Evolutionary conservation across 2,888 invertebrate species (phyloP).

Genomic region (Artemia sinica): DNA sequence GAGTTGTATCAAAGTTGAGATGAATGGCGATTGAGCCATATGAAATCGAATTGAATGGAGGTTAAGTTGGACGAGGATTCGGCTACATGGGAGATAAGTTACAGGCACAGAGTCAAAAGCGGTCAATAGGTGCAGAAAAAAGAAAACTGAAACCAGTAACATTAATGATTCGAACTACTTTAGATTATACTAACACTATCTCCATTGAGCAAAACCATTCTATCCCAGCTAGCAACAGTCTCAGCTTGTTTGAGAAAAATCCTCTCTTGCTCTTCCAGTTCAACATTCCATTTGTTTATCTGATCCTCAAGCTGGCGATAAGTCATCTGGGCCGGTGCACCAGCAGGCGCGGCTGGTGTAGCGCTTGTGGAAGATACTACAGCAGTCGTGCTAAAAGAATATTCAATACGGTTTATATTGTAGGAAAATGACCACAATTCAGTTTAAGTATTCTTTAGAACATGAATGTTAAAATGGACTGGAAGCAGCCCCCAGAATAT

Average conservation of each 20-base stretch:
- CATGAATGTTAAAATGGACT: too few relatives aligned
- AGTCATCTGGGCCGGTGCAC: conserved; percentile 36
- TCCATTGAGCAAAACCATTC: conserved; percentile 69
- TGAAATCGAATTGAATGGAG: too few relatives aligned
- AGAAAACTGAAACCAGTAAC: conserved; percentile 12
- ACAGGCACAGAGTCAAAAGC: too few relatives aligned
- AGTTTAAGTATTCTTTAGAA: too few relatives aligned
- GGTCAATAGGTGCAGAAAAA: too few relatives aligned
- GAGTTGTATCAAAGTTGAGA: too few relatives aligned
- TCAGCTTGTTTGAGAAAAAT: conserved; percentile 83
- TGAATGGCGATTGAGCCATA: too few relatives aligned
- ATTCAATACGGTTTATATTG: too few relatives aligned
- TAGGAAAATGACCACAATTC: too few relatives aligned
- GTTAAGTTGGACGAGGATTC: too few relatives aligned
- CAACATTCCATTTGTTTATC: conserved; percentile 84
- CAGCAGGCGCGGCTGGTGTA: conserved; percentile 23
- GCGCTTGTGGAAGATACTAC: conserved; percentile 24
- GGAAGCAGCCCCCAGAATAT: too few relatives aligned
- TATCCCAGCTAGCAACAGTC: conserved; percentile 89
- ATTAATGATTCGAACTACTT: conserved; percentile 3
- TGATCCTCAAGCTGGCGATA: conserved; percentile 74
- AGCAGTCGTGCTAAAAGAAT: neutral
- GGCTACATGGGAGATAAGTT: too few relatives aligned
- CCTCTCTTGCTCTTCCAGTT: conserved; percentile 79
- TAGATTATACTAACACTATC: conserved; percentile 47